A percentile compares a stretch with the other conserved stretches of the same genome.
Evolutionary conservation across 92 coral and sea anemone genomes (phyloP).

Genomic region (Paramuricea clavata): DNA sequence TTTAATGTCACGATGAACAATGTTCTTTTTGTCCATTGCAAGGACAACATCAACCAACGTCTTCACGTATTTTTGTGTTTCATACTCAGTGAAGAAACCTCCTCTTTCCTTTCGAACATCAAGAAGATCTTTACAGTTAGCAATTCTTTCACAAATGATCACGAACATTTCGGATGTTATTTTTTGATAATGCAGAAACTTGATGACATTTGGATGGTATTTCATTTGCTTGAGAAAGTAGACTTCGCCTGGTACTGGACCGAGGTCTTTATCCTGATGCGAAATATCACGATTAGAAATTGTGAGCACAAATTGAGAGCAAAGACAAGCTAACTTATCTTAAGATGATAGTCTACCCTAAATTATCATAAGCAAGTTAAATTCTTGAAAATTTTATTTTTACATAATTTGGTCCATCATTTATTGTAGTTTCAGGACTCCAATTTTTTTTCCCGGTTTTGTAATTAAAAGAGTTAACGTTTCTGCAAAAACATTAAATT

Average conservation of each 20-base stretch:
- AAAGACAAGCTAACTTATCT: too few relatives aligned
- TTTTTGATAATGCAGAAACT: not conserved
- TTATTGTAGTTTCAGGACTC: too few relatives aligned
- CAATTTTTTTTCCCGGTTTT: too few relatives aligned
- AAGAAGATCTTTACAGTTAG: not conserved
- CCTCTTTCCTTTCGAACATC: not conserved
- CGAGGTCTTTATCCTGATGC: conserved; percentile 23
- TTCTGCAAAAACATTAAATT: too few relatives aligned
- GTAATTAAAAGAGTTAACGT: too few relatives aligned
- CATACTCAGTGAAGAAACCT: not conserved
- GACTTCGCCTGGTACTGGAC: not conserved
- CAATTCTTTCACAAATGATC: not conserved
- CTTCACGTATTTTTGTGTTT: not conserved
- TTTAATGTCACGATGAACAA: conserved; percentile 27
- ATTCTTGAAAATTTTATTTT: too few relatives aligned
- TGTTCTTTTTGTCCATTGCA: not conserved
- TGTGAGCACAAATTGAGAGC: too few relatives aligned
- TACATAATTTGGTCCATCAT: too few relatives aligned
- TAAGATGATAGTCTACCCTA: too few relatives aligned
- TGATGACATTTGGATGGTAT: not conserved
- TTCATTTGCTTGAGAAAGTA: not conserved
- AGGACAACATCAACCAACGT: not conserved
- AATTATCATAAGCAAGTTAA: too few relatives aligned
- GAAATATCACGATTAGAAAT: too few relatives aligned
- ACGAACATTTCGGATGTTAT: not conserved